Evolutionary conservation across 2,797 vertebrate species (phyloP), one percentile per base, ranked within the genome.

Genomic region (Passerculus sandwichensis): DNA sequence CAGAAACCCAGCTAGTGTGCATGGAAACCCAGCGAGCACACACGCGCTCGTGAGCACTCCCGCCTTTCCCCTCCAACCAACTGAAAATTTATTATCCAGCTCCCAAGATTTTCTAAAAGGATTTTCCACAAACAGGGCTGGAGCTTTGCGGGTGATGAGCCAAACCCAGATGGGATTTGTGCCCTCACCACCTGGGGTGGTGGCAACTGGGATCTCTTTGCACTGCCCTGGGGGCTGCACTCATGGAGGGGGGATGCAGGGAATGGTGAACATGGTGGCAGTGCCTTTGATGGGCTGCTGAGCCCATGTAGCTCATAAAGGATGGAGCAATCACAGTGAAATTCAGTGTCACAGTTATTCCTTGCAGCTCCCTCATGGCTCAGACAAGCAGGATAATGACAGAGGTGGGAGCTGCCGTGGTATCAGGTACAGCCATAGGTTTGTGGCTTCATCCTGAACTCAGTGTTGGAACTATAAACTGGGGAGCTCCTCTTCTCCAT

Each of bases 221-320:
- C 50, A 26, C 27, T 83, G 80, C 38, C 32, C 62, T 0, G 15
- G n/a, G 38, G 29, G 45, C 61, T 92, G 57, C 38, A 34, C 42
- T 32, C 5, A 0, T 0, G 6, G 20, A 34, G 13, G 5, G 3
- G 22, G 13, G 10, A 26, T 5, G 56, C 0, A 4, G 9, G 18
- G n/a, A 11, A 5, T 1, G 5, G 15, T 10, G 51, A 73, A 36
- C 15, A 20, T 0, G 0, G 65, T 20, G 26, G 47, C 40, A 75
- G 60, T 2, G 3, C 20, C 53, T 64, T 1, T 1, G 2, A 40
- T 61, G 78, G 57, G 59, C 69, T 81, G 64, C 42, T 0, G 3
- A 92, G 45, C 27, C 61, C 11, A 25, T 0, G 7, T 2, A 48
- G 30, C 67, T 93, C 1, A 0, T 14, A 22, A 26, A 27, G 27